Evolutionary conservation across 2,113 vertebrate species (phyloP).

Genomic region (Pachypanchax playfairii): DNA sequence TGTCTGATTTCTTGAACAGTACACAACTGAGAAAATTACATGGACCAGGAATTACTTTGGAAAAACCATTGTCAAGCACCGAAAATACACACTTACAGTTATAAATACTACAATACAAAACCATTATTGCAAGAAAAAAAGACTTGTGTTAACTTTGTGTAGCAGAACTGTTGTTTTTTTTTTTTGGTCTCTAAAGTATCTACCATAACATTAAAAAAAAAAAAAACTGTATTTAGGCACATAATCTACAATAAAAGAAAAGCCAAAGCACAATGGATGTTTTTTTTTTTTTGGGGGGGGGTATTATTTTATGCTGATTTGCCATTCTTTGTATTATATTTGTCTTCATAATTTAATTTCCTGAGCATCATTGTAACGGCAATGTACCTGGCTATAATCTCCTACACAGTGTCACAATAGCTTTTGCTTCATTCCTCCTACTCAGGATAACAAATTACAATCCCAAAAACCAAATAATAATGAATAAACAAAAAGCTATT

Average conservation of each 20-base stretch:
- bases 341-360: slow-evolving; percentile 48
- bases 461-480: slow-evolving; percentile 52
- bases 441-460: slow-evolving; percentile 47
- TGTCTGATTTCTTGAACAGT: too few relatives aligned
- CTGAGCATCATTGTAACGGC: slow-evolving; percentile 24
- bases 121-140: too few relatives aligned
- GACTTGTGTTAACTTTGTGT: too few relatives aligned
- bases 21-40: too few relatives aligned
- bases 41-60: too few relatives aligned
- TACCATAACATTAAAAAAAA: too few relatives aligned
- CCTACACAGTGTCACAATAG: slow-evolving; percentile 7
- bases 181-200: too few relatives aligned
- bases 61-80: too few relatives aligned
- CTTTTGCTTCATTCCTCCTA: slow-evolving; percentile 22
- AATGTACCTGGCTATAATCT: slow-evolving; percentile 35
- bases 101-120: too few relatives aligned
- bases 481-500: slow-evolving; percentile 59
- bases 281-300: background rate
- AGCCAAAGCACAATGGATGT: background rate
- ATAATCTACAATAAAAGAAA: background rate
- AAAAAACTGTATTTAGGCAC: too few relatives aligned
- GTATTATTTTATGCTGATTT: slow-evolving; percentile 4
- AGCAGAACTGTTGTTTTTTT: too few relatives aligned
- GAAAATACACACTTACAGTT: too few relatives aligned
- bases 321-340: slow-evolving; percentile 24